A percentile compares a stretch with the other conserved stretches of the same genome.
phyloP scores from a whole-genome alignment of 30 jellyfish, hydroid and myxozoan genomes.

The Hydractinia symbiolongicarpus region DNA sequence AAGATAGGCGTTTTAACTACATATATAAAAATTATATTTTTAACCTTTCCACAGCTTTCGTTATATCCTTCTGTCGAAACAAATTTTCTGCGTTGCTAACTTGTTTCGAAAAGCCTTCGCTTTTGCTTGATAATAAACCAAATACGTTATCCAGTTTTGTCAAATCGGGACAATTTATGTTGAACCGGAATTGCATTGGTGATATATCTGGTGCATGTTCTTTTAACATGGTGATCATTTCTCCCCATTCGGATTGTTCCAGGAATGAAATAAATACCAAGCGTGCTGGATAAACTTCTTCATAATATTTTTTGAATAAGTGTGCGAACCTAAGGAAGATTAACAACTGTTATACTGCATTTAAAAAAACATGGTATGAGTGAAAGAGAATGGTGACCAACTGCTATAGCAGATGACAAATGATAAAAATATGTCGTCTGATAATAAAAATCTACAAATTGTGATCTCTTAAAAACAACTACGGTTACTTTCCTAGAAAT shows the following conservation, averaged over 20 bases:
- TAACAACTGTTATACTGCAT: too few species aligned
- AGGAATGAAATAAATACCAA: slow-evolving; percentile 50
- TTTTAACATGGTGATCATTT: slow-evolving; percentile 17
- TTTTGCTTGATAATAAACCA: slow-evolving; percentile 18
- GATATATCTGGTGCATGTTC: slow-evolving; percentile 4
- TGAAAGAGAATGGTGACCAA: too few species aligned
- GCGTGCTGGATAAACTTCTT: slow-evolving; percentile 51
- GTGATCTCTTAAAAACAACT: too few species aligned
- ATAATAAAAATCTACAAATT: too few species aligned
- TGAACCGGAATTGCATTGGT: slow-evolving; percentile 42
- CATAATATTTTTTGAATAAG: slow-evolving; percentile 33
- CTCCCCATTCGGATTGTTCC: not conserved
- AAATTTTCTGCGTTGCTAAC: slow-evolving; percentile 27
- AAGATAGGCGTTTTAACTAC: too few species aligned
- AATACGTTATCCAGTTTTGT: slow-evolving; percentile 38
- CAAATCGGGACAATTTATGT: slow-evolving; percentile 38
- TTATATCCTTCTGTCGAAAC: too few species aligned
- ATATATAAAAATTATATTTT: too few species aligned
- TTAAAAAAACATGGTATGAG: too few species aligned
- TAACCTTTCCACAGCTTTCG: too few species aligned
- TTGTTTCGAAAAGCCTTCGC: slow-evolving; percentile 3
- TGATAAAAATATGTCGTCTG: too few species aligned
- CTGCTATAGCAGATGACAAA: too few species aligned
- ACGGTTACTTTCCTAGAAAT: too few species aligned
- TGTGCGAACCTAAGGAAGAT: slow-evolving; percentile 26